These are phyloP conservation scores for Pontoporia blainvillei DNA, from an alignment of 2,113 vertebrate genomes.

Conservation along the genomic window DNA sequence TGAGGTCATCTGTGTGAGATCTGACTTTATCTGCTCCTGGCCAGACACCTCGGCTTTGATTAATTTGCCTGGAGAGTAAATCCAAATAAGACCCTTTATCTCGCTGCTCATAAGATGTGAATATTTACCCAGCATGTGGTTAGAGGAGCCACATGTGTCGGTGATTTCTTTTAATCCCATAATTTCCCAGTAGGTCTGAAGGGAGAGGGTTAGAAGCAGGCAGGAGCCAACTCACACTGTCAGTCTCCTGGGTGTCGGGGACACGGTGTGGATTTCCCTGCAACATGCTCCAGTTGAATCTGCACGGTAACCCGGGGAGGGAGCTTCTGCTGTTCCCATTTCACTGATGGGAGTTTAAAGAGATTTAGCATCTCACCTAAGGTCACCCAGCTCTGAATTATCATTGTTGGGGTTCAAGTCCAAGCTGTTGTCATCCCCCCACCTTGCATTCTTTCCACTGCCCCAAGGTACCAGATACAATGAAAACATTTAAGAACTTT, in stretches of 20 bases:
- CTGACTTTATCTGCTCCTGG: conserved; percentile 55
- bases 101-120: conserved; percentile 39
- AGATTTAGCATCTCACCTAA: not conserved
- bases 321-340: not conserved
- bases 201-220: not conserved
- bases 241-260: not conserved
- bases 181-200: not conserved
- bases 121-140: conserved; percentile 20
- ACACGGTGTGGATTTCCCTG: not conserved
- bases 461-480: not conserved
- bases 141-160: not conserved
- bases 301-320: not conserved
- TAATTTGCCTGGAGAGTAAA: conserved; percentile 57
- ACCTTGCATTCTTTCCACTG: not conserved
- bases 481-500: not conserved
- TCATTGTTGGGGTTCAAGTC: not conserved
- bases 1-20: not conserved
- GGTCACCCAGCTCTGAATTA: not conserved
- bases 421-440: rapidly evolving
- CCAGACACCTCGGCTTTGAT: conserved; percentile 25
- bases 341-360: not conserved
- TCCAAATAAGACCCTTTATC: conserved; percentile 44
- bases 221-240: rapidly evolving
- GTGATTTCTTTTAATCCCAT: conserved; percentile 45
- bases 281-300: not conserved